Percentiles rank a stretch among this genome's conserved stretches.
phyloP scores from a whole-genome alignment of 2,113 vertebrate species.

The Rhombomys opimus region DNA sequence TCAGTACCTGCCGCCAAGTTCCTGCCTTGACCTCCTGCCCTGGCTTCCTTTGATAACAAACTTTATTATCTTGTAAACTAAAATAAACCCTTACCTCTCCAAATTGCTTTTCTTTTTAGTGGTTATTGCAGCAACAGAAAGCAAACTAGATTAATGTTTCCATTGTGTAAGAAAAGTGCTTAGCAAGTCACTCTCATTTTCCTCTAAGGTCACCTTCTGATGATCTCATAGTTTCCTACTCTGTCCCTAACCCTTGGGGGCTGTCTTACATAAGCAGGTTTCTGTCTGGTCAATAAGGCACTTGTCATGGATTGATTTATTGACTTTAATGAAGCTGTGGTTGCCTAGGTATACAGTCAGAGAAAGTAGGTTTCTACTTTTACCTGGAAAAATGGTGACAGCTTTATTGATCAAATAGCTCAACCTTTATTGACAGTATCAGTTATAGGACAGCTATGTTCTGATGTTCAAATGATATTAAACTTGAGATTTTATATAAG shows the following conservation, averaged over 20 bases:
- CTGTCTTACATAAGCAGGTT: background rate
- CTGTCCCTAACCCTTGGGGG: background rate
- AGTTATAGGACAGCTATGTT: background rate
- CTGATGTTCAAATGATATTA: background rate
- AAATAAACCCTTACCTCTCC: background rate
- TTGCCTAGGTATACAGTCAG: background rate
- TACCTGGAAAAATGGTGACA: background rate
- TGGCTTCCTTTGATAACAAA: background rate
- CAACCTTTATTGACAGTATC: slow-evolving; percentile 26
- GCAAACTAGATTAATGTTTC: background rate
- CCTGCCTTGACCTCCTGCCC: background rate
- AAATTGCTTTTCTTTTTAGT: background rate
- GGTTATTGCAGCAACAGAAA: background rate
- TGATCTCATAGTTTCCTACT: background rate
- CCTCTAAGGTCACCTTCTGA: background rate
- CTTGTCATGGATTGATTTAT: background rate
- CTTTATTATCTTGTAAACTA: background rate
- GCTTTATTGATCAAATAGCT: background rate
- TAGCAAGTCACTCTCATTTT: background rate
- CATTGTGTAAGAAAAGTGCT: background rate
- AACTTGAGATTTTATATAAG: slow-evolving; percentile 24
- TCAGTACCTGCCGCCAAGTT: background rate
- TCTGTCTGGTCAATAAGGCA: background rate
- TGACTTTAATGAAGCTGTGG: background rate
- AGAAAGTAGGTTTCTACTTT: background rate